Percentiles rank a stretch among this genome's conserved stretches.
Conservation (phyloP, 2,888 invertebrate genomes). For the Germaria angustata region DNA sequence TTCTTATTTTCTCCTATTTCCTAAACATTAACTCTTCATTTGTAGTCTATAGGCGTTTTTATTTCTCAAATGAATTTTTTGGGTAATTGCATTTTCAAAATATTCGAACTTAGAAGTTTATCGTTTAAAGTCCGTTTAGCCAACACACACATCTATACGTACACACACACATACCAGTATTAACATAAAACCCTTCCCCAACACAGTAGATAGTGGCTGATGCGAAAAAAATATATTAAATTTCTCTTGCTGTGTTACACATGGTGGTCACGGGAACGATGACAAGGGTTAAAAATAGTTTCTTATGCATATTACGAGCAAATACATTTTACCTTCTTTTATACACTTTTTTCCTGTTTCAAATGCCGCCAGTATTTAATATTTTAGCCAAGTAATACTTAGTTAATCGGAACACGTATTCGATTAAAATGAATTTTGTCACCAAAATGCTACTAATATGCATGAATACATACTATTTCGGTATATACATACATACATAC, state of each 20-base stretch:
- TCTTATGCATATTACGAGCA: not conserved
- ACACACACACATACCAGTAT: too few relatives aligned
- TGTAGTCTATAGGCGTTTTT: constrained; percentile 5
- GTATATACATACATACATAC: not conserved
- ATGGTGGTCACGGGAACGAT: not conserved
- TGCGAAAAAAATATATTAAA: not conserved
- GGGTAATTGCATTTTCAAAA: not conserved
- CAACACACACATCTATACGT: not conserved
- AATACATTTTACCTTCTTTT: not conserved
- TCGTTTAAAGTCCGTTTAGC: not conserved
- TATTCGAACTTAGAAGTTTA: too few relatives aligned
- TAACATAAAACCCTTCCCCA: not conserved
- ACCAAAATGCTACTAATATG: constrained; percentile 30
- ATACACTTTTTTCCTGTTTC: not conserved
- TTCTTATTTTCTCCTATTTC: not conserved
- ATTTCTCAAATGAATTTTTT: not conserved
- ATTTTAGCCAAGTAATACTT: constrained; percentile 26
- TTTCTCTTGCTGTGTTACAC: not conserved
- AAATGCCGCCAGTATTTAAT: constrained; percentile 44
- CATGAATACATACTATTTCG: not conserved
- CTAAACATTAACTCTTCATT: not conserved
- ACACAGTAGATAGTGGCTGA: not conserved
- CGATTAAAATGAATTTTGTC: constrained; percentile 65
- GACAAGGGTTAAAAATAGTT: not conserved
- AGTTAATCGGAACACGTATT: constrained; percentile 57